These are phyloP conservation scores for Dermatophagoides farinae DNA, from an alignment of 1,140 invertebrate species.

Conservation along the genomic window DNA sequence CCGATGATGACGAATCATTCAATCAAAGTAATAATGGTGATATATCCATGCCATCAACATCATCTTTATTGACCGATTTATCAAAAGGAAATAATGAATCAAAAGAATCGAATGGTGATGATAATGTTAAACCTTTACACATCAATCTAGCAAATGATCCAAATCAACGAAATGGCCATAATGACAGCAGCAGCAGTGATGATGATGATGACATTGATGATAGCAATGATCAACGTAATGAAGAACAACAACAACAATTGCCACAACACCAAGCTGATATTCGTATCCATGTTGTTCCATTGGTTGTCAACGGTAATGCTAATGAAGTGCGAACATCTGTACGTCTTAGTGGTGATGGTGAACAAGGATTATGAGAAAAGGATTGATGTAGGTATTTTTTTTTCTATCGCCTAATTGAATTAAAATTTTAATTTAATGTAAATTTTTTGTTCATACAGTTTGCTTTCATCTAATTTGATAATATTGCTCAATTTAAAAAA, in stretches of 20 bases:
- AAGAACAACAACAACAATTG: too few species aligned
- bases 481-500: too few species aligned
- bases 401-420: too few species aligned
- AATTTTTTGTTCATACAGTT: too few species aligned
- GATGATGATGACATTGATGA: not conserved
- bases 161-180: not conserved
- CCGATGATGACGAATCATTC: too few species aligned
- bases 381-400: too few species aligned
- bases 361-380: slow-evolving; percentile 1
- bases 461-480: too few species aligned
- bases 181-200: not conserved
- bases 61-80: too few species aligned
- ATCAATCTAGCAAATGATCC: not conserved
- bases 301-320: not conserved
- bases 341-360: not conserved
- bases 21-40: too few species aligned
- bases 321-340: not conserved
- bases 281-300: not conserved
- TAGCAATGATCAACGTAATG: not conserved
- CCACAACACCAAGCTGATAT: not conserved
- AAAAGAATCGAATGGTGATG: not conserved
- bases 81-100: not conserved
- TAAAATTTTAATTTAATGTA: too few species aligned
- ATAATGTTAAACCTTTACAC: not conserved
- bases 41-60: too few species aligned